Base-by-base conservation (phyloP, 2,113 vertebrate species). In the Nothocercus nigrocapillus region DNA sequence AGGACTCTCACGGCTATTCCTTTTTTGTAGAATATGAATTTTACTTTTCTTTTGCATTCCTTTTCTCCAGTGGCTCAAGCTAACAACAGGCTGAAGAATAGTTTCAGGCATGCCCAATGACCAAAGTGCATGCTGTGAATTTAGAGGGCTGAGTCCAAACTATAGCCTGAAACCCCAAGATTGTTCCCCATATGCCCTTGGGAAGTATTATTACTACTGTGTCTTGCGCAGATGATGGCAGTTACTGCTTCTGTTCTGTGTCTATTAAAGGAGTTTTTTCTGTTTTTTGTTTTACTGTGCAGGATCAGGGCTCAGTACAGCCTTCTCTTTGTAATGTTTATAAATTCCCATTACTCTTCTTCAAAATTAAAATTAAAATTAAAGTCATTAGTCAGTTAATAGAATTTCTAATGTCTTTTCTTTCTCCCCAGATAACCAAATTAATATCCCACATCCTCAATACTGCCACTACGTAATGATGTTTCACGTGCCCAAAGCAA, bases 281-380 rank as follows among this genome's bases (percentile, higher is more conserved):
- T 5, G 38, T 13, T 64, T 27, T 40, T 15, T 30, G 13, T 40
- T 21, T 32, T 10, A 28, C 69, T 85, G 19, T 47, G 9, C 6
- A 75, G 27, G 22, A 62, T 82, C n/a, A 63, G 11, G 32, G 25
- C 30, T 58, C 2, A 5, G 22, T 32, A 62, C 21, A 64, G 21
- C 18, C 47, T 82, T 58, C 27, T 58, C 19, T 64, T 93, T 12
- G 38, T 32, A 15, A 27, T 34, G 11, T 64, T 67, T 72, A 1
- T 61, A 69, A 89, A 32, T 59, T 1, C 2, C 30, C 8, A 54
- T 89, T 93, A 34, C 61, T 87, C 15, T 49, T 67, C 66, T 81
- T 76, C 75, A 85, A 89, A 85, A 88, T 88, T 3, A 76, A 89
- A 85, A 88, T 88, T 3, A 76, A 85, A 94, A 92, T 76, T 76